Conservation (phyloP, 2,113 vertebrate species). For the Callionymus lyra region DNA sequence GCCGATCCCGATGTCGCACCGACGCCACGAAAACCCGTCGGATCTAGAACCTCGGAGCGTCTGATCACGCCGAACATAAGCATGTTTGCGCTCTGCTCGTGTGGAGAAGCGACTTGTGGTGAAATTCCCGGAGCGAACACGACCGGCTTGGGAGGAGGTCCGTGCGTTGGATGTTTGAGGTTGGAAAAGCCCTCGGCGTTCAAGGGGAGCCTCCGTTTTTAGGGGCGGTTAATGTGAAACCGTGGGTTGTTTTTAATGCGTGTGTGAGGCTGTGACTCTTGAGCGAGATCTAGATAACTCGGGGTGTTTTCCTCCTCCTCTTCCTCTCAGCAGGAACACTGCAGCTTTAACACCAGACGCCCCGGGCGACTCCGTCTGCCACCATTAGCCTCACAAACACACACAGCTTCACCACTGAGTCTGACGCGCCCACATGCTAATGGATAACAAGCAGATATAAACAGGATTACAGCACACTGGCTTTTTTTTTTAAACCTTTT, state of each 20-base stretch:
- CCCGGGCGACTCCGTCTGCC: slow-evolving; percentile 50
- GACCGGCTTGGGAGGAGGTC: slow-evolving; percentile 5
- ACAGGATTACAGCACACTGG: neutral
- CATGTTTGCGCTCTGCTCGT: slow-evolving; percentile 14
- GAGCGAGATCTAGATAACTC: slow-evolving; percentile 24
- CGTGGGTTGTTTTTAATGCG: slow-evolving; percentile 24
- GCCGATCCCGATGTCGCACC: too few relatives aligned
- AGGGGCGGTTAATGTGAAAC: slow-evolving; percentile 20
- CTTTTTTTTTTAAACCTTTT: too few relatives aligned
- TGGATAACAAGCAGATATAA: too few relatives aligned
- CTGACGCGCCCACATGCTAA: too few relatives aligned
- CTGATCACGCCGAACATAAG: slow-evolving; percentile 21
- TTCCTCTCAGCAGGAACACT: slow-evolving; percentile 39
- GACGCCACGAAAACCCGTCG: too few relatives aligned
- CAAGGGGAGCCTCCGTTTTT: slow-evolving; percentile 21
- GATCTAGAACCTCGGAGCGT: neutral
- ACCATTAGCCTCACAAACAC: slow-evolving; percentile 25
- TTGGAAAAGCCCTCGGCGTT: slow-evolving; percentile 32
- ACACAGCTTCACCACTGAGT: slow-evolving; percentile 8
- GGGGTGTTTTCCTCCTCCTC: slow-evolving; percentile 25
- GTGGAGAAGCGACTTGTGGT: slow-evolving; percentile 5
- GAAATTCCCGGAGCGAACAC: neutral
- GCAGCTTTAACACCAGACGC: slow-evolving; percentile 40
- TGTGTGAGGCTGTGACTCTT: slow-evolving; percentile 29
- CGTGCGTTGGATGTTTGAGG: slow-evolving; percentile 28